phyloP scores from a whole-genome alignment of 2,888 invertebrate genomes.

The Ochropleura plecta region DNA sequence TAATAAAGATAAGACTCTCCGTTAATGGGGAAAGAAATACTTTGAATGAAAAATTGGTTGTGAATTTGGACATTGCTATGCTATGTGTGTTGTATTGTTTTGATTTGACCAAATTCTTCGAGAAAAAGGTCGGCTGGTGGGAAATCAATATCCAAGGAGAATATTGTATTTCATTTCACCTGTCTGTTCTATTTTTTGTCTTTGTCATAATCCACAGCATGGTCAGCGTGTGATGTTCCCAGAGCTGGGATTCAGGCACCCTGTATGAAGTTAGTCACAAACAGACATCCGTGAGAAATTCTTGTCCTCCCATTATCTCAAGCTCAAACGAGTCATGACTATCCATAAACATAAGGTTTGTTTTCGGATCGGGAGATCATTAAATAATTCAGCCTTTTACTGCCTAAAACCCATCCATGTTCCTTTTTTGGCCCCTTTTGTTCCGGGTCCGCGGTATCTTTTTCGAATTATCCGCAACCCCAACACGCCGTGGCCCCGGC shows the following conservation, averaged over 20 bases:
- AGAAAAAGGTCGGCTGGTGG: background rate
- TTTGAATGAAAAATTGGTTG: background rate
- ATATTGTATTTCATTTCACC: background rate
- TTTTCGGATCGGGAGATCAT: too few relatives aligned
- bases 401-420: too few relatives aligned
- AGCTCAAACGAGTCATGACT: background rate
- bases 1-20: constrained; percentile 13
- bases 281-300: background rate
- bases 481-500: too few relatives aligned
- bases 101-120: background rate
- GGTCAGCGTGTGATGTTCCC: background rate
- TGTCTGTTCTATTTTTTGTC: background rate
- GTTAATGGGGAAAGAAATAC: background rate
- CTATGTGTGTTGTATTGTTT: background rate
- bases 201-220: background rate
- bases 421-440: too few relatives aligned
- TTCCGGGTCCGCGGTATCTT: too few relatives aligned
- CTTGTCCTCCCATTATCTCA: background rate
- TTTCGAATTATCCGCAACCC: too few relatives aligned
- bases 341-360: background rate
- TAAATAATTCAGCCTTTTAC: too few relatives aligned
- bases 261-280: too few relatives aligned
- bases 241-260: too few relatives aligned
- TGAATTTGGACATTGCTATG: background rate
- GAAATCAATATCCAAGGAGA: background rate